These are phyloP conservation scores for Oeneis ivallda DNA, from an alignment of 2,888 invertebrate genomes.

Conservation along the genomic window DNA sequence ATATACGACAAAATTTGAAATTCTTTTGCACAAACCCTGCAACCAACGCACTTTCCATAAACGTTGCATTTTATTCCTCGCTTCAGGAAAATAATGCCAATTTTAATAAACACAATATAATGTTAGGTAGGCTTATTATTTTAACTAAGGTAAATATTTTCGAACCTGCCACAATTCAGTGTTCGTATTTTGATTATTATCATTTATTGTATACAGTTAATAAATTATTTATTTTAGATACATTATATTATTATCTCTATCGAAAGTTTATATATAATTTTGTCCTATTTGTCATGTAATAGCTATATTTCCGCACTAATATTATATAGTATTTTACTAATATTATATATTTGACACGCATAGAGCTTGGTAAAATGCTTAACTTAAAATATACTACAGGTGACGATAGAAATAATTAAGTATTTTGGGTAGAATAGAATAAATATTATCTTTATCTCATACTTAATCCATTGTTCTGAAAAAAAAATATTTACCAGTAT, in stretches of 20 bases:
- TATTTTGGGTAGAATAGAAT: no score
- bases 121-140: not conserved
- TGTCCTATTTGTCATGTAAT: constrained; percentile 4
- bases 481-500: no score
- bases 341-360: not conserved
- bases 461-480: no score
- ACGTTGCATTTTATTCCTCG: constrained; percentile 66
- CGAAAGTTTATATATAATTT: constrained; percentile 9
- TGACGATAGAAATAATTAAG: no score
- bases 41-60: constrained; percentile 73
- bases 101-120: constrained; percentile 56
- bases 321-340: not conserved
- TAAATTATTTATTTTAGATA: constrained; percentile 14
- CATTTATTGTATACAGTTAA: constrained; percentile 13
- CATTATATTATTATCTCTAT: constrained; percentile 1
- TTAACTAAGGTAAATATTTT: constrained; percentile 16
- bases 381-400: no score
- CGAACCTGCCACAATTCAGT: constrained; percentile 29
- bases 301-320: not conserved
- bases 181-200: constrained; percentile 12
- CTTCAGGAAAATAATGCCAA: constrained; percentile 80
- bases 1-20: constrained; percentile 63
- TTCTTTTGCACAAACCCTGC: constrained; percentile 74
- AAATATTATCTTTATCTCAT: no score
- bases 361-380: constrained; percentile 5